These are phyloP conservation scores for Octodon degus DNA, from an alignment of 2,113 vertebrate genomes.

Conservation along the genomic window DNA sequence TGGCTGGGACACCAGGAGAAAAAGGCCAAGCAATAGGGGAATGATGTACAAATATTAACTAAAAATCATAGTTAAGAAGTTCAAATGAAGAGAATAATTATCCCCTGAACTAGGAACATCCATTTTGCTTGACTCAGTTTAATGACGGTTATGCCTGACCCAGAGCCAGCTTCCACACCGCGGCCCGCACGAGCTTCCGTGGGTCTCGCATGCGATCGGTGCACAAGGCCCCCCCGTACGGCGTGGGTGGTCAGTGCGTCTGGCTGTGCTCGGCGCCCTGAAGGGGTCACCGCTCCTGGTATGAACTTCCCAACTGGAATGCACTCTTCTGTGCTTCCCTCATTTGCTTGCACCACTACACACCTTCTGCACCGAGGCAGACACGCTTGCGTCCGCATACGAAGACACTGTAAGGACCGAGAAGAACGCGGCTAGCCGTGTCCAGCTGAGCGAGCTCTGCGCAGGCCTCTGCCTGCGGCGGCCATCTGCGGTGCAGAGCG, in stretches of 20 bases:
- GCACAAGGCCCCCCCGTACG: not conserved
- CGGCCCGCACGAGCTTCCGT: accelerated
- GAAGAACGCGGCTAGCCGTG: no score
- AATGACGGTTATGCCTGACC: not conserved
- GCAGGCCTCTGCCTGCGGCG: not conserved
- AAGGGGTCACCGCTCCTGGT: not conserved
- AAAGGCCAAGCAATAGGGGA: not conserved
- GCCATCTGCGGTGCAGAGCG: not conserved
- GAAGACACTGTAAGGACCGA: not conserved
- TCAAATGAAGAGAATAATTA: not conserved
- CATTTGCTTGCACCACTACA: not conserved
- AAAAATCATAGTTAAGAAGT: not conserved
- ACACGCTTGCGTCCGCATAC: not conserved
- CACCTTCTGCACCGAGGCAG: not conserved
- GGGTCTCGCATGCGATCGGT: no score
- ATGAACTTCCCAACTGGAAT: not conserved
- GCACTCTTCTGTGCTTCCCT: not conserved
- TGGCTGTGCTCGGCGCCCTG: not conserved
- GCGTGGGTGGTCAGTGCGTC: not conserved
- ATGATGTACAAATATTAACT: not conserved
- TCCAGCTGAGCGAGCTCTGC: not conserved
- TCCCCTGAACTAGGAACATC: not conserved
- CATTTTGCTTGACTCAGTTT: not conserved
- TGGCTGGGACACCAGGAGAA: not conserved
- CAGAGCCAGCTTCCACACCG: not conserved